phyloP scores from a whole-genome alignment of 2,797 vertebrate species.

The Pangasius macronema region DNA sequence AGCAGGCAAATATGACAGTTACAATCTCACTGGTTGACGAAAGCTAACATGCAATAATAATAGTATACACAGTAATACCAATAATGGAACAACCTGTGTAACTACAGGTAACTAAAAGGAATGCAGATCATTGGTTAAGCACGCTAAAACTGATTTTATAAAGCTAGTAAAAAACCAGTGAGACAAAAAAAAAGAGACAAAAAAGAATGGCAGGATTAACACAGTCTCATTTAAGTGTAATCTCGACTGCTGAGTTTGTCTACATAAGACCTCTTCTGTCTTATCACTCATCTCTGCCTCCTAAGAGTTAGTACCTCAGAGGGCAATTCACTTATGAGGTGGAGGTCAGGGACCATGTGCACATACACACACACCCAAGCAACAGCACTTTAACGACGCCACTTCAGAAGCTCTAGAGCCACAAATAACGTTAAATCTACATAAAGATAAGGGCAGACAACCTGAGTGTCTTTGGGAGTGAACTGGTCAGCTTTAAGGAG shows the following conservation, averaged over 20 bases:
- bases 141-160: not conserved
- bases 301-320: constrained; percentile 51
- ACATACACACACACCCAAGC: constrained; percentile 60
- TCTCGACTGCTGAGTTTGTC: constrained; percentile 37
- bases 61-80: not conserved
- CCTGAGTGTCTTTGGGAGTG: constrained; percentile 10
- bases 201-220: constrained; percentile 11
- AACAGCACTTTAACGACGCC: constrained; percentile 57
- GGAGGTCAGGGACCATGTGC: constrained; percentile 66
- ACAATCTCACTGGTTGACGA: not conserved
- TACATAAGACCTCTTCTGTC: constrained; percentile 24
- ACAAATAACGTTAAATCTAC: constrained; percentile 29
- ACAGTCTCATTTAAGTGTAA: constrained; percentile 35
- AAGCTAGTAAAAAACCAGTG: not conserved
- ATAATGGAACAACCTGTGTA: not conserved
- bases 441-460: constrained; percentile 50
- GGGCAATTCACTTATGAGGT: constrained; percentile 67
- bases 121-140: not conserved
- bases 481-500: not conserved
- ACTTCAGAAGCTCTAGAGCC: constrained; percentile 45
- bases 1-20: not conserved
- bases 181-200: not conserved
- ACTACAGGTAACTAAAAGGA: not conserved
- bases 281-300: constrained; percentile 46
- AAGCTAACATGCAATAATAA: not conserved